Conservation (phyloP, 1,140 invertebrate genomes). For the Ptiloglossa arizonensis region DNA sequence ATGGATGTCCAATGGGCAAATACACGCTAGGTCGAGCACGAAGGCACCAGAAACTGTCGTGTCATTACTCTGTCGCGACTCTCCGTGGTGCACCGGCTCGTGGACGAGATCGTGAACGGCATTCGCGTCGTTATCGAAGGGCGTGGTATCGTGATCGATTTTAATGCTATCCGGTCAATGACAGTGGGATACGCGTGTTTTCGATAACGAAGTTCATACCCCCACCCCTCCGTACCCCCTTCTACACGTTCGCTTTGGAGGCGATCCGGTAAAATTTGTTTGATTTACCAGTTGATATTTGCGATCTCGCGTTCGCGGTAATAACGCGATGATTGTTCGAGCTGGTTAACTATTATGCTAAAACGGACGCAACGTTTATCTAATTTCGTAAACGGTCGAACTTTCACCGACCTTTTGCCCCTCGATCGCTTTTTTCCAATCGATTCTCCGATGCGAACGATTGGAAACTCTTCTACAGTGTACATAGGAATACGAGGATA, state of each 20-base stretch:
- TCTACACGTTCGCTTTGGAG: constrained; percentile 2
- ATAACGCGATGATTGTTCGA: constrained; percentile 3
- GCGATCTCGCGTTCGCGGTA: background rate
- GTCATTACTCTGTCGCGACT: constrained; percentile 70
- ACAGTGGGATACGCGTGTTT: constrained; percentile 34
- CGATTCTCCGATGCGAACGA: no score
- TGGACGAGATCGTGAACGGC: constrained; percentile 35
- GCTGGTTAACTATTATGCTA: background rate
- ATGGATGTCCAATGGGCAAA: constrained; percentile 78
- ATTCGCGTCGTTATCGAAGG: constrained; percentile 50
- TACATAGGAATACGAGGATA: no score
- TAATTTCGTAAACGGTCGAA: background rate
- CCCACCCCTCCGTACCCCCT: no score
- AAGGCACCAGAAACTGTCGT: constrained; percentile 70
- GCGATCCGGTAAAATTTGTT: constrained; percentile 15
- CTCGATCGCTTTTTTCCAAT: no score
- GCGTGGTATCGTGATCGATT: constrained; percentile 45
- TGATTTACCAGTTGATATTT: constrained; percentile 17
- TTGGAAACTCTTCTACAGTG: no score
- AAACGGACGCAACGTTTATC: background rate
- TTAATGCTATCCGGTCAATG: constrained; percentile 45
- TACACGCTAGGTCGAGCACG: constrained; percentile 76
- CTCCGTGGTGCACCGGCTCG: constrained; percentile 26
- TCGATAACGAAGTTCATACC: constrained; percentile 40
- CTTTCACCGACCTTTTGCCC: no score